A percentile compares a stretch with the other conserved stretches of the same genome.
phyloP scores from a whole-genome alignment of 1,140 invertebrate genomes.

The Diuraphis noxia region DNA sequence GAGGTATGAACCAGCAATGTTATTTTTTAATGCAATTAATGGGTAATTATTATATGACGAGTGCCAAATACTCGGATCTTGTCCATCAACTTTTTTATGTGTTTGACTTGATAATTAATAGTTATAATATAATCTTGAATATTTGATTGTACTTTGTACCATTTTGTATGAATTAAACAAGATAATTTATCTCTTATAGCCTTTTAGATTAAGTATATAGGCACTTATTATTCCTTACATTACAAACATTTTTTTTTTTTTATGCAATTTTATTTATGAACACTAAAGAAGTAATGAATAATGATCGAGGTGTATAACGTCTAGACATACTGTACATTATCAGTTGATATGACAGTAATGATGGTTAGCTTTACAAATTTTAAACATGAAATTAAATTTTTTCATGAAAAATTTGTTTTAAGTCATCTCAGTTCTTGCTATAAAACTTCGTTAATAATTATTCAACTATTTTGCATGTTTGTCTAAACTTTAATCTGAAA shows the following conservation, averaged over 20 bases:
- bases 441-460: too few species aligned
- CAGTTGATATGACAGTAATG: not conserved
- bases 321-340: not conserved
- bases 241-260: not conserved
- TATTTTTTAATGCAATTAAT: too few species aligned
- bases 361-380: rapidly evolving
- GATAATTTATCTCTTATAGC: not conserved
- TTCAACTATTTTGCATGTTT: not conserved
- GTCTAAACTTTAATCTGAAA: not conserved
- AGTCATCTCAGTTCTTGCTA: too few species aligned
- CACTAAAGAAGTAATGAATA: too few species aligned
- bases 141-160: not conserved
- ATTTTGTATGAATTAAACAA: not conserved
- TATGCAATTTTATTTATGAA: too few species aligned
- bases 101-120: not conserved
- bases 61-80: not conserved
- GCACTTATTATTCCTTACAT: too few species aligned
- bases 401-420: too few species aligned
- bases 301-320: too few species aligned
- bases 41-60: not conserved
- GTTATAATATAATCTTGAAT: not conserved
- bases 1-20: too few species aligned
- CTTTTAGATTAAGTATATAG: too few species aligned
- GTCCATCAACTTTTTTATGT: not conserved
- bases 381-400: too few species aligned